These are phyloP conservation scores for Drosophila jambulina DNA, from an alignment of 1,140 invertebrate species.

Conservation along the genomic window DNA sequence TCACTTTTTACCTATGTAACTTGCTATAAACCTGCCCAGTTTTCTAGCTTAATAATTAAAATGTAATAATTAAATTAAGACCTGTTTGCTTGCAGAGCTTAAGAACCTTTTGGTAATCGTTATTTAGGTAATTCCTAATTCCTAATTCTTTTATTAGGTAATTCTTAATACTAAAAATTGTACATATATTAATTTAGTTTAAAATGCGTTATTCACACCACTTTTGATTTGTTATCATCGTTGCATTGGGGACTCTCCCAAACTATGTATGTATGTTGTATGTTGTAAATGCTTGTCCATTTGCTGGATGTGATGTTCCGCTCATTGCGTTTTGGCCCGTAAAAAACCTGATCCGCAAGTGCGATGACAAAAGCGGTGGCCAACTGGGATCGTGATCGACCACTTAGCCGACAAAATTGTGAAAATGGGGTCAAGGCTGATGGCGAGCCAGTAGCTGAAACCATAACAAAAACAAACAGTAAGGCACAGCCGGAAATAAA, in stretches of 20 bases:
- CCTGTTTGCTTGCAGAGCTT: not conserved
- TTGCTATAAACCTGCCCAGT: not conserved
- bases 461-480: slow-evolving; percentile 37
- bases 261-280: too few relatives aligned
- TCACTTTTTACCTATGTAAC: too few relatives aligned
- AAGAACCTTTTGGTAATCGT: not conserved
- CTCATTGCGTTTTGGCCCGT: slow-evolving; percentile 31
- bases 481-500: slow-evolving; percentile 25
- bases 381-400: slow-evolving; percentile 59
- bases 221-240: not conserved
- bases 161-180: too few relatives aligned
- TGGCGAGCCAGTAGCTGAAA: slow-evolving; percentile 22
- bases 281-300: slow-evolving; percentile 4
- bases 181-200: not conserved
- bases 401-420: slow-evolving; percentile 54
- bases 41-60: not conserved
- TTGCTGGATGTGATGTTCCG: slow-evolving; percentile 10
- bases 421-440: slow-evolving; percentile 76
- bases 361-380: slow-evolving; percentile 39
- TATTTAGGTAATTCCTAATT: too few relatives aligned
- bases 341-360: slow-evolving; percentile 48
- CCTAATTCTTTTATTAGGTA: too few relatives aligned
- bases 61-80: too few relatives aligned
- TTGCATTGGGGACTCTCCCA: not conserved
- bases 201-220: not conserved